Base-by-base conservation (phyloP, 2,888 invertebrate species). In the Idaea straminata region DNA sequence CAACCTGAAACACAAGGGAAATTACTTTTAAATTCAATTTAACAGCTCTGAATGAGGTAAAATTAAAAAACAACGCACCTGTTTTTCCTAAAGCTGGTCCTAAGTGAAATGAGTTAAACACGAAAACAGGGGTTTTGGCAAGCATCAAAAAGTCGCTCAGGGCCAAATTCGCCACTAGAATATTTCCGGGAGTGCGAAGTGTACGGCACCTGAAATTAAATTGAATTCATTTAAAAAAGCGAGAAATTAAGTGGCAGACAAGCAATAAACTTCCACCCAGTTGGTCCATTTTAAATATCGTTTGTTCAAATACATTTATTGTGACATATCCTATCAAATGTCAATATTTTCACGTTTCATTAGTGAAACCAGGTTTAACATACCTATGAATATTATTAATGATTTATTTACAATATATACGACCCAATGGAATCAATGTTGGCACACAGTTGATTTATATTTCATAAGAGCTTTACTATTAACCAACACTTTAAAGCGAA, bases 121-220 rank as follows among this genome's bases (percentile, higher is more conserved):
- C 94, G 78, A 96, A 96, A 66, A 96, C 91, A 0, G 96, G 96
- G 65, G 95, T 95, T 87, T 96, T 96, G 63, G 94, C 88, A 72
- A 96, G 91, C 95, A 96, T 96, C 35, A 95, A 76, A 72, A 95
- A 94, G 85, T 97, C 97, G 75, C 96, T 96, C 60, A 96, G 87
- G 5, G 96, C 96, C 76, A 97, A 91, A 84, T 96, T 97, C 64
- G 96, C 94, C 35, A 96, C 95, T 61, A 97, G 86, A 62, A 95
- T 95, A 83, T 96, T 96, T 35, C 96, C 96, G 3, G 96, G 95
- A 7, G 96, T 96, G 57, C 96, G 93, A 64, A 97, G 87, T 0
- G 95, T 93, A 72, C 95, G 95, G 81, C 95, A 95, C 80, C 96
- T 96, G 89, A 69, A 94, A 86, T 57, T 61, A 13, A 5, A 13